These are phyloP conservation scores for Heteractis magnifica DNA, from an alignment of 92 coral and sea anemone species.

Conservation along the genomic window DNA sequence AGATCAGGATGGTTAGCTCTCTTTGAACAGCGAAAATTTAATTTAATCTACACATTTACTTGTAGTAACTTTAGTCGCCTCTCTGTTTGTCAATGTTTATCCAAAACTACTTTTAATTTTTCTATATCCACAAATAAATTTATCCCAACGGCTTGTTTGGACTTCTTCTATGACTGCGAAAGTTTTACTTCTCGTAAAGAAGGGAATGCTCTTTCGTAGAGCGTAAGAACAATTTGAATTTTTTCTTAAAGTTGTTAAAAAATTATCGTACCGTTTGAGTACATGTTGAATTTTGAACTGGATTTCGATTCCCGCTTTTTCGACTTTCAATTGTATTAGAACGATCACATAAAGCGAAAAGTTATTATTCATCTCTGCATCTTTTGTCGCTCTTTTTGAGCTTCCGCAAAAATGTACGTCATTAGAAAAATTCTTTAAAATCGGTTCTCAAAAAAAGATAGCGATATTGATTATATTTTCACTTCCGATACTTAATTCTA, in stretches of 20 bases:
- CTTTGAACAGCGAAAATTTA: neutral
- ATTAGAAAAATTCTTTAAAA: neutral
- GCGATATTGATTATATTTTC: conserved; percentile 9
- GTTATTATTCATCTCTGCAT: neutral
- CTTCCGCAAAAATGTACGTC: neutral
- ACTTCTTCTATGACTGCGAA: neutral
- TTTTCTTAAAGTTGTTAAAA: neutral
- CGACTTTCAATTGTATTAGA: neutral
- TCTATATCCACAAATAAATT: neutral
- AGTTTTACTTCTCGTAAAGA: neutral
- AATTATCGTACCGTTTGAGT: neutral
- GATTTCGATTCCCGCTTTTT: neutral
- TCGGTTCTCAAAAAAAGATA: conserved; percentile 10
- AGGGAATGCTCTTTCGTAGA: neutral
- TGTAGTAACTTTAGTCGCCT: neutral
- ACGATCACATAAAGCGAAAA: neutral
- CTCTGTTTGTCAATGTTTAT: neutral
- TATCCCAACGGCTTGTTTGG: neutral
- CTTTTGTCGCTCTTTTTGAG: neutral
- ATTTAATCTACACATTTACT: neutral
- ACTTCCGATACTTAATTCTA: conserved; percentile 25
- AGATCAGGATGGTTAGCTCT: neutral
- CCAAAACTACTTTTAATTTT: neutral
- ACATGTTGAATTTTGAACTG: neutral
- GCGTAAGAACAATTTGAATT: neutral